phyloP scores from a whole-genome alignment of 2,888 invertebrate genomes.

The Rhaphigaster nebulosa region DNA sequence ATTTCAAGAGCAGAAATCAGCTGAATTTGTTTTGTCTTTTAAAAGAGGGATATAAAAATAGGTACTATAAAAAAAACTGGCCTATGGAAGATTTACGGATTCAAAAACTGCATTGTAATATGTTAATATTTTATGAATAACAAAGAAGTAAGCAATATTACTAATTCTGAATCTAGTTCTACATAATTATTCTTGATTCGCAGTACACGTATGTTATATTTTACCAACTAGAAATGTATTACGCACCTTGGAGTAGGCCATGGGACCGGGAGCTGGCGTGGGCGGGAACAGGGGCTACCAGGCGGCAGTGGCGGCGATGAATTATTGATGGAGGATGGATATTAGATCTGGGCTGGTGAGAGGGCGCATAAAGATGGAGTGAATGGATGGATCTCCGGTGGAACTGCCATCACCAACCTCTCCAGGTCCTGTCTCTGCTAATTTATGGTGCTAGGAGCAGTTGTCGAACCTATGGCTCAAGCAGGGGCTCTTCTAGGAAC shows the following conservation, averaged over 20 bases:
- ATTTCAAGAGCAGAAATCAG: too few relatives aligned
- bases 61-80: too few relatives aligned
- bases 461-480: not conserved
- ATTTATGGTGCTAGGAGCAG: not conserved
- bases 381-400: not conserved
- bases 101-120: too few relatives aligned
- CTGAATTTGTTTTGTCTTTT: too few relatives aligned
- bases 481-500: not conserved
- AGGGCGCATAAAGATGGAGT: conserved; percentile 30
- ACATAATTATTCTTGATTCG: not conserved
- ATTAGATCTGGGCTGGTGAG: conserved; percentile 39
- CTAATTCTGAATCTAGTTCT: too few relatives aligned
- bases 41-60: too few relatives aligned
- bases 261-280: not conserved
- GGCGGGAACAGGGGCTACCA: conserved; percentile 38
- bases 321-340: conserved; percentile 37
- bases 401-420: not conserved
- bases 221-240: not conserved
- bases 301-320: not conserved
- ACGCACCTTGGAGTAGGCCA: not conserved
- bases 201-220: not conserved
- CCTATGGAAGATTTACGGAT: too few relatives aligned
- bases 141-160: too few relatives aligned
- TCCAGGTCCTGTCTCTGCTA: not conserved
- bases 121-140: too few relatives aligned